These are phyloP conservation scores for Myiotriccus ornatus DNA, from an alignment of 2,797 vertebrate species.

Conservation along the genomic window DNA sequence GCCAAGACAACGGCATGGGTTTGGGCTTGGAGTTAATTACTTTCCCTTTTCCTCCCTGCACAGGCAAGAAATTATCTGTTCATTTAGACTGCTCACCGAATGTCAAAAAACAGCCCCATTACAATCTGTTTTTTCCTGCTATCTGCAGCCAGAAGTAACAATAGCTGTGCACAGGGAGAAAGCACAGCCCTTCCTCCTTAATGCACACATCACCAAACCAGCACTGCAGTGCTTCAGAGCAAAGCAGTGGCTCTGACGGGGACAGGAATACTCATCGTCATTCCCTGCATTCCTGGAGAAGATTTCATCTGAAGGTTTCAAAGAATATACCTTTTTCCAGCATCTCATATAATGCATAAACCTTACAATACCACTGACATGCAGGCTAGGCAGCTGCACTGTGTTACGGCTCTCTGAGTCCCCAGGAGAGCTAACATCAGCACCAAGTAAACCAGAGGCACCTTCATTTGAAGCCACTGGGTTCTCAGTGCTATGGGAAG, in stretches of 20 bases:
- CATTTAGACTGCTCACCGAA: not conserved
- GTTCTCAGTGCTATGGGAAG: not conserved
- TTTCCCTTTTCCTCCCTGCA: not conserved
- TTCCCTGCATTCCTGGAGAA: not conserved
- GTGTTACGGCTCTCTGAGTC: not conserved
- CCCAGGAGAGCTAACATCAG: not conserved
- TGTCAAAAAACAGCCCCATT: accelerated
- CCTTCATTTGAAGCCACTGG: not conserved
- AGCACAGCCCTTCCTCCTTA: not conserved
- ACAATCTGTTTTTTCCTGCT: not conserved
- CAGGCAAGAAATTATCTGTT: not conserved
- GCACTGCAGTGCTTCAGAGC: accelerated
- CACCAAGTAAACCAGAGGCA: not conserved
- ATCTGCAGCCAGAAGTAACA: not conserved
- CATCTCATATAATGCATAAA: not conserved
- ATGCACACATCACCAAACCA: not conserved
- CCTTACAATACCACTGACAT: not conserved
- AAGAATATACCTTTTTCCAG: not conserved
- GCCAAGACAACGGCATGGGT: not conserved
- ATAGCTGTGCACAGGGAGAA: not conserved
- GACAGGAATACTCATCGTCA: not conserved
- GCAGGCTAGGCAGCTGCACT: not conserved
- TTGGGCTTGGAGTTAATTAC: not conserved
- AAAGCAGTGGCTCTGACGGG: not conserved
- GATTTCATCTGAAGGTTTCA: not conserved